Conservation (phyloP, 2,888 invertebrate species). For the Scaptomyza cyrtandrae region DNA sequence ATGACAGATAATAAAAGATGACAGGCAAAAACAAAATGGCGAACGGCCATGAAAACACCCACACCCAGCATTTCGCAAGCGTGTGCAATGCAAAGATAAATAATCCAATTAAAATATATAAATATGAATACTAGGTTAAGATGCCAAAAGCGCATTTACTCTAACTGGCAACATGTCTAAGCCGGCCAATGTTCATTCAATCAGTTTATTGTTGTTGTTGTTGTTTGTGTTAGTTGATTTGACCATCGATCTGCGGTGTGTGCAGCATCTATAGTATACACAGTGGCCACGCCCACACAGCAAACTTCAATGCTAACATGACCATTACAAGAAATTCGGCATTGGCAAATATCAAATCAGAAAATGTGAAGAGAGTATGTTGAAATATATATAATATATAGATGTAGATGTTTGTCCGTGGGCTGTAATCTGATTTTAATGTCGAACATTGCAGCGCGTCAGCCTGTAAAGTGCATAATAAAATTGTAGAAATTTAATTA, state of each 20-base stretch:
- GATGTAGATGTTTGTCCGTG: slow-evolving; percentile 37
- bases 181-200: slow-evolving; percentile 23
- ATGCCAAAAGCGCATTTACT: slow-evolving; percentile 45
- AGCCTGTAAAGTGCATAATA: slow-evolving; percentile 75
- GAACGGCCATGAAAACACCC: neutral
- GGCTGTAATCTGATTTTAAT: slow-evolving; percentile 73
- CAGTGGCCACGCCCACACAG: neutral
- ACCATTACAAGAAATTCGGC: neutral
- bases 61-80: neutral
- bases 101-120: slow-evolving; percentile 57
- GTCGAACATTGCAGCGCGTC: slow-evolving; percentile 50
- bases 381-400: neutral
- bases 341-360: neutral
- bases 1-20: slow-evolving; percentile 59
- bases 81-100: slow-evolving; percentile 38
- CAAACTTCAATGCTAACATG: slow-evolving; percentile 7
- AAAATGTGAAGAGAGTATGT: neutral
- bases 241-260: slow-evolving; percentile 4
- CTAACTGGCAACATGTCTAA: slow-evolving; percentile 18
- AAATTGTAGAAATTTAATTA: slow-evolving; percentile 77
- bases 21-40: slow-evolving; percentile 34
- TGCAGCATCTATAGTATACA: neutral
- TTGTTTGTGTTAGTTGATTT: slow-evolving; percentile 11
- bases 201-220: slow-evolving; percentile 13
- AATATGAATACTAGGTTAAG: slow-evolving; percentile 44